Percentiles rank a stretch among this genome's conserved stretches.
Conservation (phyloP, 1,140 invertebrate species). For the Brachionus paranguensis region DNA sequence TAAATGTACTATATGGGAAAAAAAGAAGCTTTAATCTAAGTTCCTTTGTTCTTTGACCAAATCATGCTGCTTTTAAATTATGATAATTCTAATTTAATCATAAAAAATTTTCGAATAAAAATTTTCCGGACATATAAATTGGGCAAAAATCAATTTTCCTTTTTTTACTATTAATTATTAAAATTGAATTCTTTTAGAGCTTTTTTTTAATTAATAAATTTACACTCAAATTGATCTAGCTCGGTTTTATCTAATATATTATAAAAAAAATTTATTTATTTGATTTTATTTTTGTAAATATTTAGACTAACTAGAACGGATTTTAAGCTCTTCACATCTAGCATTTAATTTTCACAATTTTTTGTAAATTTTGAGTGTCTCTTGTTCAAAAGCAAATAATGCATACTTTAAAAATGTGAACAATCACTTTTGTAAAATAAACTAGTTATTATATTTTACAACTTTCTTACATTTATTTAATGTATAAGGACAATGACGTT, state of each 20-base stretch:
- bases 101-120: background rate
- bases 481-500: too few species aligned
- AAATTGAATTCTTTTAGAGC: background rate
- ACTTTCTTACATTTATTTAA: too few species aligned
- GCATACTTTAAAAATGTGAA: too few species aligned
- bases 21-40: background rate
- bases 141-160: background rate
- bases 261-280: background rate
- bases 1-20: background rate
- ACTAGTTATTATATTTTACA: too few species aligned
- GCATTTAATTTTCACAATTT: background rate
- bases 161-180: background rate
- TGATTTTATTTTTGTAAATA: background rate
- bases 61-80: background rate
- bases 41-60: background rate
- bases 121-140: background rate
- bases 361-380: background rate
- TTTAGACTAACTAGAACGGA: background rate
- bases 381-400: too few species aligned
- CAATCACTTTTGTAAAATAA: too few species aligned
- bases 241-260: background rate
- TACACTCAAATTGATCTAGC: background rate
- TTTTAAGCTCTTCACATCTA: background rate
- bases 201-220: background rate
- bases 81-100: background rate